Percentiles rank a stretch among this genome's conserved stretches.
Conservation (phyloP, 2,888 invertebrate genomes). For the Aleiodes leptofemur region DNA sequence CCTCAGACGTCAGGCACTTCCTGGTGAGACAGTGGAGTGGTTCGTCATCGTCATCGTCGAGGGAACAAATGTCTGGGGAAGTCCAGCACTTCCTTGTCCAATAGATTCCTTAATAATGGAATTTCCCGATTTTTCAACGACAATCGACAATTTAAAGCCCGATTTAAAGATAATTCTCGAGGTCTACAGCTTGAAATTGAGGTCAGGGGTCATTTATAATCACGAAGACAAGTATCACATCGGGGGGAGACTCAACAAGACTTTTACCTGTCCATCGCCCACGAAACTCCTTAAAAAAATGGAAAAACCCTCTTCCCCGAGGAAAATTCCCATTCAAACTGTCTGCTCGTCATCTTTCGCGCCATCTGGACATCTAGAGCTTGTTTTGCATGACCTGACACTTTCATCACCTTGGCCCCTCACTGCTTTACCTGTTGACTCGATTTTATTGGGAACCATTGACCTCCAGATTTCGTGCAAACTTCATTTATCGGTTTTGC, state of each 20-base stretch:
- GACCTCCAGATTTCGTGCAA: slow-evolving; percentile 63
- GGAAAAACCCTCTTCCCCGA: slow-evolving; percentile 53
- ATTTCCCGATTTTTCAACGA: slow-evolving; percentile 65
- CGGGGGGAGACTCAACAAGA: slow-evolving; percentile 56
- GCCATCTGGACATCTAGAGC: slow-evolving; percentile 60
- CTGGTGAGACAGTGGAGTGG: slow-evolving; percentile 65
- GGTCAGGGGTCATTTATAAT: slow-evolving; percentile 67
- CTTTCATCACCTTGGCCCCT: slow-evolving; percentile 63
- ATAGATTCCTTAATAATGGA: slow-evolving; percentile 58
- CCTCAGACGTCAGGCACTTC: slow-evolving; percentile 50
- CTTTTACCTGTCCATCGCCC: slow-evolving; percentile 64
- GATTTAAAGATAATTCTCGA: slow-evolving; percentile 75
- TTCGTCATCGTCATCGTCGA: slow-evolving; percentile 69
- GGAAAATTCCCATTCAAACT: slow-evolving; percentile 50
- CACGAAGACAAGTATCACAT: slow-evolving; percentile 71
- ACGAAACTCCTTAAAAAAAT: slow-evolving; percentile 57
- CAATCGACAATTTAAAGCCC: slow-evolving; percentile 68
- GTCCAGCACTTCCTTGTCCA: slow-evolving; percentile 61
- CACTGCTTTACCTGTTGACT: slow-evolving; percentile 56
- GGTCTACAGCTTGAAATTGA: slow-evolving; percentile 75
- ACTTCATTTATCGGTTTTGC: slow-evolving; percentile 64
- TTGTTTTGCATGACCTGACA: slow-evolving; percentile 65
- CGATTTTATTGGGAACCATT: slow-evolving; percentile 64
- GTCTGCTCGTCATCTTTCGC: slow-evolving; percentile 63
- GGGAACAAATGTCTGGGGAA: slow-evolving; percentile 66